phyloP scores from a whole-genome alignment of 1,140 invertebrate genomes.

The Asbolus verrucosus region DNA sequence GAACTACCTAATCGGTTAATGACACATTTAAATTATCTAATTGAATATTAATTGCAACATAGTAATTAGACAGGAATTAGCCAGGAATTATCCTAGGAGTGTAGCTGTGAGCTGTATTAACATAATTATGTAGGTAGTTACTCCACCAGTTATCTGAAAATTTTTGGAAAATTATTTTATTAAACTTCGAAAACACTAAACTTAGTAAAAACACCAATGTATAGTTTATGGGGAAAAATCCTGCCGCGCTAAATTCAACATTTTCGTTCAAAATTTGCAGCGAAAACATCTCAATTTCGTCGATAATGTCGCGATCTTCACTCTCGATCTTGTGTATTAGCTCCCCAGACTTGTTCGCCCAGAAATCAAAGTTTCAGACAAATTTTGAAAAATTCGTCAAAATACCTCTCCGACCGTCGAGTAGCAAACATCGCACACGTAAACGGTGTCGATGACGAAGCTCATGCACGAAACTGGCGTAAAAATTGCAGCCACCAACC shows the following conservation, averaged over 20 bases:
- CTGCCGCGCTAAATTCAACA: conserved; percentile 54
- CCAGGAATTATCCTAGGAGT: no score
- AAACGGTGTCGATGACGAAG: conserved; percentile 44
- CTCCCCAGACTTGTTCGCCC: conserved; percentile 42
- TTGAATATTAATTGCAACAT: no score
- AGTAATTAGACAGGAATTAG: no score
- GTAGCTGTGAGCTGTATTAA: conserved; percentile 50
- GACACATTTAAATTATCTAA: no score
- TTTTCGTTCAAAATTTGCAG: conserved; percentile 56
- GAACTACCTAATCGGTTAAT: no score
- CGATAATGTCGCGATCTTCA: conserved; percentile 48
- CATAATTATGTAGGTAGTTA: conserved; percentile 51
- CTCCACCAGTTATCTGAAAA: conserved; percentile 49
- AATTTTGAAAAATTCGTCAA: no score
- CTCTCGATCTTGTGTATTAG: conserved; percentile 55
- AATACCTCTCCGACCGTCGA: no score
- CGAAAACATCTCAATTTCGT: conserved; percentile 56
- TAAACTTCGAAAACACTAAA: neutral
- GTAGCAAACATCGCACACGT: conserved; percentile 47
- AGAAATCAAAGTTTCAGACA: neutral
- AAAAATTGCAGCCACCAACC: neutral
- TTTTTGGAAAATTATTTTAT: neutral
- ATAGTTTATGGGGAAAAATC: conserved; percentile 56
- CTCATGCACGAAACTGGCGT: no score
- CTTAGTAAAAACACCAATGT: conserved; percentile 52